Evolutionary conservation across 2,888 invertebrate species (phyloP).

Genomic region (Hypolimnas misippus): DNA sequence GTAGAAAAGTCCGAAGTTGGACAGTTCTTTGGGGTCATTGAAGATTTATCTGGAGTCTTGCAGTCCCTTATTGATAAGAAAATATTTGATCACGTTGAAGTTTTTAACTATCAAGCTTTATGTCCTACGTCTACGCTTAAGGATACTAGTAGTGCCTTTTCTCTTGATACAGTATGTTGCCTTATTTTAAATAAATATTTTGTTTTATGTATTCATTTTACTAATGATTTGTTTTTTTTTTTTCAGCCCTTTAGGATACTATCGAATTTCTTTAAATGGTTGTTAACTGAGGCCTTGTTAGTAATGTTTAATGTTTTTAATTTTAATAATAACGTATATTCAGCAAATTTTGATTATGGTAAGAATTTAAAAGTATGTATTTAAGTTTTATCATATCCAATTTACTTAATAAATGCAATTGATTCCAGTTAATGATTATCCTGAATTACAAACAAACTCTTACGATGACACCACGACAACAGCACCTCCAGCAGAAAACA

Average conservation of each 20-base stretch:
- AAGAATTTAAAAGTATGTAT: conserved; percentile 12
- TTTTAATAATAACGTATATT: conserved; percentile 53
- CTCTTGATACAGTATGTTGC: conserved; percentile 57
- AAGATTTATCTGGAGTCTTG: conserved; percentile 88
- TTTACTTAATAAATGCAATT: neutral
- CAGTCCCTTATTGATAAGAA: conserved; percentile 88
- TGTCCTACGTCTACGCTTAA: conserved; percentile 76
- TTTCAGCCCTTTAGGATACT: conserved; percentile 68
- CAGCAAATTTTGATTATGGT: conserved; percentile 50
- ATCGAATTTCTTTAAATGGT: conserved; percentile 66
- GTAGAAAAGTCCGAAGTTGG: conserved; percentile 88
- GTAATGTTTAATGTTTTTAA: conserved; percentile 59
- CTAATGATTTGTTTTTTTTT: neutral
- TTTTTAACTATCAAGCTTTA: conserved; percentile 94
- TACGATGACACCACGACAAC: conserved; percentile 2
- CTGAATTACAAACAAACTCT: conserved; percentile 17
- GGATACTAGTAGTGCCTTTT: conserved; percentile 57
- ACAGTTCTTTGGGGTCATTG: conserved; percentile 92
- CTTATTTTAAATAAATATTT: neutral
- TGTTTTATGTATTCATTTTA: neutral
- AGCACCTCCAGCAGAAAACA: conserved; percentile 35
- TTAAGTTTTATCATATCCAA: too few relatives aligned
- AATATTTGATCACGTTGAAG: conserved; percentile 89
- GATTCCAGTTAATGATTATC: conserved; percentile 26
- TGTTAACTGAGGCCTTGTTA: conserved; percentile 62